These are phyloP conservation scores for Thrips palmi DNA, from an alignment of 1,140 invertebrate species.

Conservation along the genomic window DNA sequence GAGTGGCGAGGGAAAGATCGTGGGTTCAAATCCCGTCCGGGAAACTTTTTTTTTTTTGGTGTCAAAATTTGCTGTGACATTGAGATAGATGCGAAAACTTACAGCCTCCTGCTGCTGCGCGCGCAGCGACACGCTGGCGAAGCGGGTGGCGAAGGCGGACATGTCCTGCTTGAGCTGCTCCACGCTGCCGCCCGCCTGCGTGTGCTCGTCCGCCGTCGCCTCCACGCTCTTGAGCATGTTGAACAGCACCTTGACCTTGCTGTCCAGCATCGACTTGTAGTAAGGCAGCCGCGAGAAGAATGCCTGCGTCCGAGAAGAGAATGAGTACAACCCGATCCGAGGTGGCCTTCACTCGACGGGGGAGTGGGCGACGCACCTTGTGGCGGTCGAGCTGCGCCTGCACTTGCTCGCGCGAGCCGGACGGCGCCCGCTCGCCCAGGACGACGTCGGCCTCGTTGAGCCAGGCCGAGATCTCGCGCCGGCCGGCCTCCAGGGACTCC, in stretches of 20 bases:
- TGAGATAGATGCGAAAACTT: constrained; percentile 2
- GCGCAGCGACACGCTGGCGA: constrained; percentile 48
- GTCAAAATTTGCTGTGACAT: no score
- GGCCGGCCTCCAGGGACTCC: constrained; percentile 71
- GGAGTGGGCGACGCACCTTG: constrained; percentile 41
- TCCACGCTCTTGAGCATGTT: constrained; percentile 66
- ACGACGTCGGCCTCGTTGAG: constrained; percentile 62
- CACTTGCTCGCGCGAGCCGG: constrained; percentile 51
- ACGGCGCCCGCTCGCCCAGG: constrained; percentile 37
- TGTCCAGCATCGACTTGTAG: constrained; percentile 84
- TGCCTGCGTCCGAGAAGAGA: constrained; percentile 23
- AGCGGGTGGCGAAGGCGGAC: constrained; percentile 64
- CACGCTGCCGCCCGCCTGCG: constrained; percentile 35
- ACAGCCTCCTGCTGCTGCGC: constrained; percentile 57
- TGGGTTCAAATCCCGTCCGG: not conserved
- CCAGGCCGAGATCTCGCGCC: constrained; percentile 71
- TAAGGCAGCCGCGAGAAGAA: constrained; percentile 78
- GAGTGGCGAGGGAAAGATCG: constrained; percentile 5
- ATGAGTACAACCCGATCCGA: no score
- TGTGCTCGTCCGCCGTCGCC: constrained; percentile 47
- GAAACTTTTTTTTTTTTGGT: not conserved
- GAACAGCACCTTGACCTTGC: constrained; percentile 84
- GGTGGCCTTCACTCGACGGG: no score
- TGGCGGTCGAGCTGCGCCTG: constrained; percentile 60
- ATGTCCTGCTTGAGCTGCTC: constrained; percentile 28